phyloP scores from a whole-genome alignment of 37 sponge, comb jelly and placozoan species.

The Halisarca cf. caerulea region DNA sequence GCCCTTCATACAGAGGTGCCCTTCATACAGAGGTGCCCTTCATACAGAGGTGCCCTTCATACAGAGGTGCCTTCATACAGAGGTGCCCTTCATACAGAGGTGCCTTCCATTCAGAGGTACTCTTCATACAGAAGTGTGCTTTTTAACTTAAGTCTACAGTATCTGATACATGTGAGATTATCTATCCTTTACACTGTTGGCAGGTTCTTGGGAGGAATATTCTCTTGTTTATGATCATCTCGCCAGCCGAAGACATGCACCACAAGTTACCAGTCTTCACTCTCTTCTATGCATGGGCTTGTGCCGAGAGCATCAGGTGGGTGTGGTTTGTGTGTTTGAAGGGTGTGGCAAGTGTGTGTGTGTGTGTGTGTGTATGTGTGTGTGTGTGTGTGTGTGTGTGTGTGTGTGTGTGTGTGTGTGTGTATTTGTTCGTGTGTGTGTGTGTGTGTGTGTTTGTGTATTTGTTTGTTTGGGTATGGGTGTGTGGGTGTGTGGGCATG shows the following conservation, averaged over 20 bases:
- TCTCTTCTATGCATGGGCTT: slow-evolving; percentile 80
- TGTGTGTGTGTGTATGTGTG: background rate
- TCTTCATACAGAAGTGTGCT: no score
- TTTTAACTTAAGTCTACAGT: no score
- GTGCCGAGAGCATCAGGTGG: slow-evolving; percentile 76
- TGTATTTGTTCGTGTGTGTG: slow-evolving; percentile 2
- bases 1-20: no score
- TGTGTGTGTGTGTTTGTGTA: slow-evolving; percentile 14
- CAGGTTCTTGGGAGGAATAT: slow-evolving; percentile 74
- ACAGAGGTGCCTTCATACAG: no score
- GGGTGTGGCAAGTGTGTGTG: background rate
- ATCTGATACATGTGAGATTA: no score
- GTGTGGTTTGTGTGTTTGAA: slow-evolving; percentile 20
- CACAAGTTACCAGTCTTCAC: slow-evolving; percentile 51
- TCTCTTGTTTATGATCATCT: slow-evolving; percentile 61
- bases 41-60: no score
- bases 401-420: slow-evolving; percentile 26
- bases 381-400: background rate
- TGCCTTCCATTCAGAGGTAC: no score
- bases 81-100: no score
- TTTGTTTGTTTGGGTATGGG: background rate
- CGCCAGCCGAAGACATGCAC: slow-evolving; percentile 52
- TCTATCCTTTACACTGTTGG: background rate
- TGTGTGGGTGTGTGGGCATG: background rate
- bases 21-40: no score